Conservation (phyloP, 2,113 vertebrate genomes). For the Lamprologus lemairii region DNA sequence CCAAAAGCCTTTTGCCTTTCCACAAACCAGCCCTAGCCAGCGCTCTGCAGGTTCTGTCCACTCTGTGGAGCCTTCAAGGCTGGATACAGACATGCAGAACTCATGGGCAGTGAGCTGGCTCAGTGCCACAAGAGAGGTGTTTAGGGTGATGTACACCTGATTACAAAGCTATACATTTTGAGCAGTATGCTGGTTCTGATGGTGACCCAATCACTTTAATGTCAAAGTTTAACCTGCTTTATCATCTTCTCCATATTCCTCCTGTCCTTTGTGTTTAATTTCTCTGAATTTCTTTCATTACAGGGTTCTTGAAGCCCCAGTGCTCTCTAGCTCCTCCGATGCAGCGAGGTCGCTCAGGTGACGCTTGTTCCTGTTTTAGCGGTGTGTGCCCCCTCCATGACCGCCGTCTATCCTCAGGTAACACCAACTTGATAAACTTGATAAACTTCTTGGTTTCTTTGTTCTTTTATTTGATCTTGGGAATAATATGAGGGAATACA, state of each 20-base stretch:
- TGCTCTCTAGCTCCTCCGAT: slow-evolving; percentile 74
- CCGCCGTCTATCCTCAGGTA: slow-evolving; percentile 72
- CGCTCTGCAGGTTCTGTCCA: background rate
- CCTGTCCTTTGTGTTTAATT: background rate
- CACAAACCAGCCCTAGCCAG: background rate
- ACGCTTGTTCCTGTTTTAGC: slow-evolving; percentile 74
- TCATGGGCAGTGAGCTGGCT: background rate
- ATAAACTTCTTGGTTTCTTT: background rate
- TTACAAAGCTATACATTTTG: slow-evolving; percentile 40
- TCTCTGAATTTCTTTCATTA: background rate
- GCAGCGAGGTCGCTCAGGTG: slow-evolving; percentile 67
- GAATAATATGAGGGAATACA: background rate
- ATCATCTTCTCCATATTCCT: background rate
- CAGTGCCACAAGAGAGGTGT: background rate
- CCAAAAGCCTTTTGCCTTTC: background rate
- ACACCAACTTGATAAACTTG: background rate
- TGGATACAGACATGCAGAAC: background rate
- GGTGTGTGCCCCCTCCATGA: slow-evolving; percentile 76
- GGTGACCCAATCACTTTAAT: background rate
- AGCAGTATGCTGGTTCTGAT: slow-evolving; percentile 33
- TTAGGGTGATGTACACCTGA: background rate
- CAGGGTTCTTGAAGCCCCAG: slow-evolving; percentile 80
- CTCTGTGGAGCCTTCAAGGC: background rate
- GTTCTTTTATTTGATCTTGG: background rate
- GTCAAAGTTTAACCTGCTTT: background rate